Evolutionary conservation across 2,888 invertebrate genomes (phyloP).

Genomic region (Oscheius sp.): DNA sequence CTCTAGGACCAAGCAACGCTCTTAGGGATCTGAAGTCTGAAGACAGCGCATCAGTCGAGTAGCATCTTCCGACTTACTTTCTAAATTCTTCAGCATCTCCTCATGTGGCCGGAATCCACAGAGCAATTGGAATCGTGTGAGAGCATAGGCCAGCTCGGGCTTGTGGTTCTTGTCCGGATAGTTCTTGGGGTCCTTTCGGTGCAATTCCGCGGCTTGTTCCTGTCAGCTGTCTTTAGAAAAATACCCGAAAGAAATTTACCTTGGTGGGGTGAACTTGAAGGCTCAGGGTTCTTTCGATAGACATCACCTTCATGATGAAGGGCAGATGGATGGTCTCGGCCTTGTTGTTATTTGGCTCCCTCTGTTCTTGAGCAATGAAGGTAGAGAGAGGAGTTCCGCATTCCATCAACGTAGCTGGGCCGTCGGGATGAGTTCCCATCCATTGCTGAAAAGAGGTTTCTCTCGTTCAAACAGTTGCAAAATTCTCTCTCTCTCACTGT

Average conservation of each 20-base stretch:
- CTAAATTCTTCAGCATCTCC: conserved; percentile 82
- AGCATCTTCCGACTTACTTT: conserved; percentile 74
- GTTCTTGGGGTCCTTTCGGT: conserved; percentile 83
- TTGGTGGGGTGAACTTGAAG: conserved; percentile 72
- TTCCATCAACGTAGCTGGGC: conserved; percentile 59
- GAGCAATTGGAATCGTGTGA: conserved; percentile 90
- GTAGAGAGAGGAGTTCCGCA: conserved; percentile 54
- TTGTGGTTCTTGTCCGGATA: conserved; percentile 97
- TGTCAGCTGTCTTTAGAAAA: conserved; percentile 71
- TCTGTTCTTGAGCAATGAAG: conserved; percentile 55
- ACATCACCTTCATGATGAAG: conserved; percentile 73
- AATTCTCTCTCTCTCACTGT: no score
- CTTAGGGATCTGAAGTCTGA: conserved; percentile 67
- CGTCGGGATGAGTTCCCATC: conserved; percentile 73
- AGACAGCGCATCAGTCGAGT: neutral
- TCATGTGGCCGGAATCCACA: conserved; percentile 89
- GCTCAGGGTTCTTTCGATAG: conserved; percentile 68
- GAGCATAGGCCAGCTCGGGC: conserved; percentile 94
- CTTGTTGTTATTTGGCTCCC: conserved; percentile 41
- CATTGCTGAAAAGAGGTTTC: conserved; percentile 57
- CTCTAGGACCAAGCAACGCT: conserved; percentile 57
- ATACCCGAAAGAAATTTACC: conserved; percentile 39
- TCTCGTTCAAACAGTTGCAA: no score
- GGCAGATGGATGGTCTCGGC: conserved; percentile 63
- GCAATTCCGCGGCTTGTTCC: conserved; percentile 85